Percentiles rank a stretch among this genome's conserved stretches.
These are phyloP conservation scores for Drosophila santomea DNA, from an alignment of 1,140 invertebrate species.

Conservation along the genomic window DNA sequence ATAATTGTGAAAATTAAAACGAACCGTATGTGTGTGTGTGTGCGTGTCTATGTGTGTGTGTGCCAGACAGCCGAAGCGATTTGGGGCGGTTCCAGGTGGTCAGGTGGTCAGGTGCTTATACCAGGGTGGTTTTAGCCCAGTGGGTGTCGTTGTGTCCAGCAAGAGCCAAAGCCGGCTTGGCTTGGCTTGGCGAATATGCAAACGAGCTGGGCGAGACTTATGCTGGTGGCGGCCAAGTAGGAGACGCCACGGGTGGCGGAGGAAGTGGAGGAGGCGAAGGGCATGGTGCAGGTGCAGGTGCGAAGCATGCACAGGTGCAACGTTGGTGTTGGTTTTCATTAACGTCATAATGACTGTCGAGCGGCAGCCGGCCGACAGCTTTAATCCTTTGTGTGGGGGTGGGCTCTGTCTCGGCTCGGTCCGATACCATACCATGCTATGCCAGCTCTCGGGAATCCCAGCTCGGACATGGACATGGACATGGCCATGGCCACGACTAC, in stretches of 20 bases:
- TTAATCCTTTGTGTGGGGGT: conserved; percentile 62
- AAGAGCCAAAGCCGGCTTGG: conserved; percentile 1
- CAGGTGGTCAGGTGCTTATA: neutral
- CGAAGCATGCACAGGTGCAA: conserved; percentile 75
- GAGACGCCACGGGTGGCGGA: neutral
- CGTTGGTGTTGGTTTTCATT: conserved; percentile 78
- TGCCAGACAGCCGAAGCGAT: conserved; percentile 38
- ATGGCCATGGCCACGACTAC: neutral
- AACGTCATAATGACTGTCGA: conserved; percentile 77
- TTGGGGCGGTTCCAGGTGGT: conserved; percentile 17
- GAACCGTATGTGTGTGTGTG: conserved; percentile 38
- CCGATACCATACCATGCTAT: neutral
- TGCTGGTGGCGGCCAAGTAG: conserved; percentile 16
- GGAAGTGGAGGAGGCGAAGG: conserved; percentile 1
- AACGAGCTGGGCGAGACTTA: conserved; percentile 57
- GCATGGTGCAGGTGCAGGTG: conserved; percentile 58
- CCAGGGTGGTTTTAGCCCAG: neutral
- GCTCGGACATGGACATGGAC: conserved; percentile 27
- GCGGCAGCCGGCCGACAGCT: conserved; percentile 44
- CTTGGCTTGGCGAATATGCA: conserved; percentile 47
- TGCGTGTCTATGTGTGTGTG: too few species aligned
- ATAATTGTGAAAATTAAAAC: conserved; percentile 82
- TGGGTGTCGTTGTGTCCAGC: conserved; percentile 23
- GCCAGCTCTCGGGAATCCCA: neutral
- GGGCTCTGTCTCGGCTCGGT: conserved; percentile 8